Evolutionary conservation across 1,140 invertebrate genomes (phyloP).

Genomic region (Rhizoglyphus robini): DNA sequence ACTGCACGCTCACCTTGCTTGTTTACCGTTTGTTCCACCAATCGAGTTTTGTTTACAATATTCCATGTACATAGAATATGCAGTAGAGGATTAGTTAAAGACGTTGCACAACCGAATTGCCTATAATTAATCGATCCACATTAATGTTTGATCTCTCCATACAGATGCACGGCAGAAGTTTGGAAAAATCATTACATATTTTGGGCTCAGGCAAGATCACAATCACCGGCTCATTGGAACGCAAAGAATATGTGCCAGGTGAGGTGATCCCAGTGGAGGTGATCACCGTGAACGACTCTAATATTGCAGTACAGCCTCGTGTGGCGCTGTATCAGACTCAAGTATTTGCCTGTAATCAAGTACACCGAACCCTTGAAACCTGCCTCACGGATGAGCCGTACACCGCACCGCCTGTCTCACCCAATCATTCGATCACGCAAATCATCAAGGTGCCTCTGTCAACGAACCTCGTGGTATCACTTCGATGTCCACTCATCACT

Average conservation of each 20-base stretch:
- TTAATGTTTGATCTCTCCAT: too few relatives aligned
- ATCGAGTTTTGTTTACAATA: background rate
- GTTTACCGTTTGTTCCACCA: too few relatives aligned
- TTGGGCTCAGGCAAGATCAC: background rate
- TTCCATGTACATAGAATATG: too few relatives aligned
- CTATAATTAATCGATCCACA: too few relatives aligned
- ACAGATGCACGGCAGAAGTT: background rate
- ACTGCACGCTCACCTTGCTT: background rate
- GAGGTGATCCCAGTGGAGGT: background rate
- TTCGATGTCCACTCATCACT: conserved; percentile 2
- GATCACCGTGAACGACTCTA: background rate
- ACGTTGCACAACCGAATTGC: too few relatives aligned
- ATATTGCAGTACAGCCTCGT: background rate
- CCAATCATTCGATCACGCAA: background rate
- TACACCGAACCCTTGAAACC: background rate
- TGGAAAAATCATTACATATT: background rate
- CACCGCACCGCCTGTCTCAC: background rate
- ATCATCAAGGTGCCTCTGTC: background rate
- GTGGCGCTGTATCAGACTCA: background rate
- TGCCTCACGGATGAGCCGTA: background rate
- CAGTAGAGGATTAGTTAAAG: too few relatives aligned
- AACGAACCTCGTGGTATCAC: background rate
- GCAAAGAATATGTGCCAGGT: background rate
- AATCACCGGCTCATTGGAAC: background rate
- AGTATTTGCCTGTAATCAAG: conserved; percentile 1